These are phyloP conservation scores for Aelia acuminata DNA, from an alignment of 2,888 invertebrate genomes.

Conservation along the genomic window DNA sequence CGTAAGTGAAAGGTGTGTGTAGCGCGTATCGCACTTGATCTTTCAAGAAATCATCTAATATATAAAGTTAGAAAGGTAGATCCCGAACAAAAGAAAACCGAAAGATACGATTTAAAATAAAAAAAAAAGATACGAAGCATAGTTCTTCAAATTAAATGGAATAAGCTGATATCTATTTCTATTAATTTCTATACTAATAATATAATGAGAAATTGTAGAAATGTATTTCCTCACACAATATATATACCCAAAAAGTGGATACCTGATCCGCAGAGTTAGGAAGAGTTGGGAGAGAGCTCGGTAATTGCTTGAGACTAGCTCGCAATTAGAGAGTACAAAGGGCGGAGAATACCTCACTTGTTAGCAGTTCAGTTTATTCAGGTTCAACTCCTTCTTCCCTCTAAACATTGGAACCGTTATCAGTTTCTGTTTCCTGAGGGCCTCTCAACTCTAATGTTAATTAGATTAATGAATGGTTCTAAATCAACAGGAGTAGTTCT, in stretches of 20 bases:
- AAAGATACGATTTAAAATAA: too few relatives aligned
- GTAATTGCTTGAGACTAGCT: background rate
- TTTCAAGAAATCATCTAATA: too few relatives aligned
- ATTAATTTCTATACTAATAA: too few relatives aligned
- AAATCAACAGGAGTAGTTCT: background rate
- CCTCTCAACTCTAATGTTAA: background rate
- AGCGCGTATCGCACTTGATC: too few relatives aligned
- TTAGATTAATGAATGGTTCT: background rate
- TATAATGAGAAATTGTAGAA: background rate
- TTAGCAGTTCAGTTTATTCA: background rate
- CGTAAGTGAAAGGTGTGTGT: too few relatives aligned
- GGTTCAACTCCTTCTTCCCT: background rate
- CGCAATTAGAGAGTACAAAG: slow-evolving; percentile 10
- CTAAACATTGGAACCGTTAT: background rate
- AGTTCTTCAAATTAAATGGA: too few relatives aligned
- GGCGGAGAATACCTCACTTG: background rate
- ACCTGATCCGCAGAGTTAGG: background rate
- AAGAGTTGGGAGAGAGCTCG: background rate
- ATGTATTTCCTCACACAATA: too few relatives aligned
- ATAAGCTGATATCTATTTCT: too few relatives aligned
- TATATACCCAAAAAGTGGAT: too few relatives aligned
- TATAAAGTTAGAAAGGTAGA: too few relatives aligned
- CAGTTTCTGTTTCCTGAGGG: background rate
- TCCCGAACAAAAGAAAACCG: too few relatives aligned
- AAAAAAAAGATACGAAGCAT: too few relatives aligned